A percentile compares a stretch with the other conserved stretches of the same genome.
phyloP scores from a whole-genome alignment of 1,140 invertebrate genomes.

The Antheraea pernyi region DNA sequence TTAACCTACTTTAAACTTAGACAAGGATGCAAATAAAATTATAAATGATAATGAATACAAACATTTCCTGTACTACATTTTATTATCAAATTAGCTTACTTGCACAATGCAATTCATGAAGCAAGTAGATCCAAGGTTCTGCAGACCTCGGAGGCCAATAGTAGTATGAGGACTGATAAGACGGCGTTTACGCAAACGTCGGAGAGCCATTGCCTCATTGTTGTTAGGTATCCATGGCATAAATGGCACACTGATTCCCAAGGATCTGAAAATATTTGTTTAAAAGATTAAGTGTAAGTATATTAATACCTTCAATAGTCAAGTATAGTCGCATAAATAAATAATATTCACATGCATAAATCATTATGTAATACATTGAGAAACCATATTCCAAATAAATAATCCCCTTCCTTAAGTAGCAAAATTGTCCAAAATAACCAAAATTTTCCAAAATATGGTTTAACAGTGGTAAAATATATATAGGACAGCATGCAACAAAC shows the following conservation, averaged over 20 bases:
- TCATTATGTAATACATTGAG: too few species aligned
- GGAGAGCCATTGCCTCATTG: constrained; percentile 85
- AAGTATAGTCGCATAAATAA: too few species aligned
- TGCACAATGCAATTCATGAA: constrained; percentile 99
- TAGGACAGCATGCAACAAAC: too few species aligned
- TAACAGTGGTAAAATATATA: neutral
- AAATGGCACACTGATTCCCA: constrained; percentile 86
- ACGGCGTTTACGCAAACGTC: constrained; percentile 87
- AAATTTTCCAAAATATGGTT: neutral
- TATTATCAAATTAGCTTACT: constrained; percentile 50
- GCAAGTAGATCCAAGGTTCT: constrained; percentile 99
- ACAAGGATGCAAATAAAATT: neutral
- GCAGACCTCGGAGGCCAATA: constrained; percentile 93
- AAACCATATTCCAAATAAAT: too few species aligned
- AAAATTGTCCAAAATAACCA: too few species aligned
- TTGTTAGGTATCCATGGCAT: constrained; percentile 89
- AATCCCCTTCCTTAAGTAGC: too few species aligned
- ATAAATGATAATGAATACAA: neutral
- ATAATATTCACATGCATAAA: too few species aligned
- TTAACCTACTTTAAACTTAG: neutral
- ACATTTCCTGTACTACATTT: too few species aligned
- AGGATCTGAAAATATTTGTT: constrained; percentile 36
- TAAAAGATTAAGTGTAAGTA: too few species aligned
- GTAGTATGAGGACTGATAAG: constrained; percentile 90
- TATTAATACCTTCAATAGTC: too few species aligned